phyloP scores from a whole-genome alignment of 2,797 vertebrate species.

The Karalla daura region DNA sequence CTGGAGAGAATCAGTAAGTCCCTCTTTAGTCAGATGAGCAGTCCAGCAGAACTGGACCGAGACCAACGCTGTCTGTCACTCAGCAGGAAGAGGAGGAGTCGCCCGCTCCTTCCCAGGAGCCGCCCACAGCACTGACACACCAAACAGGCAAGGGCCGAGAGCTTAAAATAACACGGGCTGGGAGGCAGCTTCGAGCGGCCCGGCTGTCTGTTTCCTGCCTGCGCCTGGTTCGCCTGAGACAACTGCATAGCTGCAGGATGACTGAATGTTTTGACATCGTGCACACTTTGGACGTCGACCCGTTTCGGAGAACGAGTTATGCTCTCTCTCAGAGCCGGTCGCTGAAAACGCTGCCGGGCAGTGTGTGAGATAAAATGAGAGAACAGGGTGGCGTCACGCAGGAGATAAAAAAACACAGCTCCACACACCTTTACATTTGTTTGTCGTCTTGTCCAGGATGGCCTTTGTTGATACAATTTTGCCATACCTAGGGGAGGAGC shows the following conservation, averaged over 20 bases:
- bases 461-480: conserved; percentile 99
- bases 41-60: conserved; percentile 44
- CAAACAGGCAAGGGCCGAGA: conserved; percentile 48
- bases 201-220: conserved; percentile 73
- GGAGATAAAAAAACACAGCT: conserved; percentile 10
- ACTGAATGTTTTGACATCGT: conserved; percentile 37
- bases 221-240: conserved; percentile 51
- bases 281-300: conserved; percentile 13
- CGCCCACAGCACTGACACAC: conserved; percentile 58
- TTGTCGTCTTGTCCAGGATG: conserved; percentile 99
- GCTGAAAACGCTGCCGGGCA: background rate
- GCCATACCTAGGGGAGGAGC: conserved; percentile 89
- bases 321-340: conserved; percentile 3
- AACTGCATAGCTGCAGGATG: conserved; percentile 66
- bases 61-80: conserved; percentile 46
- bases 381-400: background rate
- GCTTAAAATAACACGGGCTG: conserved; percentile 74
- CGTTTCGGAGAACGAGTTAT: background rate
- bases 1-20: conserved; percentile 42
- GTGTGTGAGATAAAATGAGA: background rate
- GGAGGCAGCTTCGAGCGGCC: conserved; percentile 63
- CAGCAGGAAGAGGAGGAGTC: conserved; percentile 52
- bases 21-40: conserved; percentile 29
- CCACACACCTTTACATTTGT: conserved; percentile 98
- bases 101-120: conserved; percentile 45